Conservation (phyloP, 2,888 invertebrate genomes). For the Chesias legatella region DNA sequence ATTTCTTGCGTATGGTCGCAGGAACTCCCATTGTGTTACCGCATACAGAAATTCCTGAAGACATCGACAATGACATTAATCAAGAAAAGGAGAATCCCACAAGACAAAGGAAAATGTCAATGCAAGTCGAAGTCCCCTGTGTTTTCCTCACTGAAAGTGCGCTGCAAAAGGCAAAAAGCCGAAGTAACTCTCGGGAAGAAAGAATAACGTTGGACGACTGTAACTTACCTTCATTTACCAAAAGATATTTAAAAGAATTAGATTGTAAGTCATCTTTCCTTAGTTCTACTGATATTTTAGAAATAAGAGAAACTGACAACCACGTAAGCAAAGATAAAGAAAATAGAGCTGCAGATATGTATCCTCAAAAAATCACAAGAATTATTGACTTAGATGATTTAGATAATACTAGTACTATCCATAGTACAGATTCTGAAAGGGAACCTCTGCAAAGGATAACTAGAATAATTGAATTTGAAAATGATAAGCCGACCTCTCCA, state of each 20-base stretch:
- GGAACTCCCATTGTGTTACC: conserved; percentile 82
- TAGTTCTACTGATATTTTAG: conserved; percentile 55
- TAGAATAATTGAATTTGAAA: conserved; percentile 69
- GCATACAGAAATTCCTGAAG: conserved; percentile 63
- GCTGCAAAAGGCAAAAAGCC: conserved; percentile 69
- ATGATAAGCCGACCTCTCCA: conserved; percentile 50
- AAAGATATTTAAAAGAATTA: conserved; percentile 52
- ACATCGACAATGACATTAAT: conserved; percentile 66
- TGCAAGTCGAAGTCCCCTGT: conserved; percentile 78
- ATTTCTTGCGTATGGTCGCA: conserved; percentile 83
- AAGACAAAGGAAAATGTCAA: conserved; percentile 72
- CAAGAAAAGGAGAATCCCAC: conserved; percentile 67
- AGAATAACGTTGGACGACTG: conserved; percentile 62
- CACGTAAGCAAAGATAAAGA: conserved; percentile 43
- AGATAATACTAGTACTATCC: conserved; percentile 39
- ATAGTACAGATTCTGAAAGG: conserved; percentile 52
- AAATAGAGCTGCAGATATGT: conserved; percentile 48
- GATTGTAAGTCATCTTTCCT: conserved; percentile 55
- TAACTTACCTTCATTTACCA: conserved; percentile 50
- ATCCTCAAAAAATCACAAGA: conserved; percentile 68
- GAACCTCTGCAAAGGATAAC: conserved; percentile 69
- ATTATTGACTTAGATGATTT: conserved; percentile 71
- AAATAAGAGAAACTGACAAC: conserved; percentile 46
- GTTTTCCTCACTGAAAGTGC: conserved; percentile 76
- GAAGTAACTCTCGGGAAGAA: conserved; percentile 71